phyloP scores from a whole-genome alignment of 1,140 invertebrate genomes.

The Meteorus sp. region DNA sequence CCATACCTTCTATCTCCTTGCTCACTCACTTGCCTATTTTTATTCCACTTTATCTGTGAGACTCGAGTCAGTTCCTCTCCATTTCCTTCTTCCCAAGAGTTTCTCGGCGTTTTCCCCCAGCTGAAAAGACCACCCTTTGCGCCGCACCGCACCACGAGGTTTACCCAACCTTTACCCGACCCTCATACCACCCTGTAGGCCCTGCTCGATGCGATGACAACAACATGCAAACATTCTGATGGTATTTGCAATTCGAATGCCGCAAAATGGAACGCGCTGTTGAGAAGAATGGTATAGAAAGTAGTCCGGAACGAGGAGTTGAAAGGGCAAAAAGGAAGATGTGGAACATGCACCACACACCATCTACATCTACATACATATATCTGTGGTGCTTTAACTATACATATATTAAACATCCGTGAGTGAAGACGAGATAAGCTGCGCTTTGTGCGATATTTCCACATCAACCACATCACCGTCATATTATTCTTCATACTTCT shows the following conservation, averaged over 20 bases:
- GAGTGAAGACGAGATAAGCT: constrained; percentile 43
- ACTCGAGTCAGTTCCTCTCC: constrained; percentile 54
- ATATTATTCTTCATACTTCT: no score
- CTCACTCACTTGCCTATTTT: constrained; percentile 54
- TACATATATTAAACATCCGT: constrained; percentile 40
- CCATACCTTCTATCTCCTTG: constrained; percentile 40
- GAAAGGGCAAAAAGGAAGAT: constrained; percentile 29
- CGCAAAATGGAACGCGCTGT: constrained; percentile 43
- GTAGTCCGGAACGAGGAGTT: constrained; percentile 25
- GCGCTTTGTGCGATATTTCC: constrained; percentile 42
- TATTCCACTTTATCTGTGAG: constrained; percentile 55
- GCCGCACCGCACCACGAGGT: no score
- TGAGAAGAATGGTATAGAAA: constrained; percentile 28
- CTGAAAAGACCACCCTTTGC: constrained; percentile 18
- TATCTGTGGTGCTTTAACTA: neutral
- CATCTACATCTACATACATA: no score
- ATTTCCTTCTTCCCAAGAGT: constrained; percentile 51
- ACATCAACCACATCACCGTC: constrained; percentile 2
- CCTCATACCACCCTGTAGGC: constrained; percentile 34
- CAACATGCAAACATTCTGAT: constrained; percentile 61
- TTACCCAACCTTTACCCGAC: no score
- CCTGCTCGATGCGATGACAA: constrained; percentile 54
- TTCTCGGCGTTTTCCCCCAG: constrained; percentile 23
- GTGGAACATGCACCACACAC: no score
- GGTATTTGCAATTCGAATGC: constrained; percentile 61